Base-by-base conservation (phyloP, 2,113 vertebrate genomes). In the Dipodomys stephensi region DNA sequence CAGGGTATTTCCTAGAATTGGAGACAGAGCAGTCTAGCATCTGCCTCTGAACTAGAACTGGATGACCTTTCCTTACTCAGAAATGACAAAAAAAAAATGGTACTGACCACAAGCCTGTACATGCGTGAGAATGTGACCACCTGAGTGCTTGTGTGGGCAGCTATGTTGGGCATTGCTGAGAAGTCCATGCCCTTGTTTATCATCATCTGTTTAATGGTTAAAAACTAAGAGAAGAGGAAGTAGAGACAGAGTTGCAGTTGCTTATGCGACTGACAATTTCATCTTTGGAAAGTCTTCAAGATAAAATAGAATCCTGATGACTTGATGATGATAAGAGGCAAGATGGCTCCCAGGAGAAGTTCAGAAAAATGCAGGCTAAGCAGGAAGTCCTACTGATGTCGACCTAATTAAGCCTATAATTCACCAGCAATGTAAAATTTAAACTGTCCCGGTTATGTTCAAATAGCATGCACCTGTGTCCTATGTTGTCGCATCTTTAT, bases 381-480 rank as follows among this genome's bases (percentile, higher is more conserved):
- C 71, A 93, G 27, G 13, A 49, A 53, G 25, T 92, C 22, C 49
- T 62, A 62, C 16, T 71, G 74, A 95, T 82, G 49, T 90, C 88
- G 80, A 22, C 25, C 44, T 86, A 88, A 88, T 79, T 69, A 84
- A 90, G 19, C 5, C 35, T 68, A 46, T 4, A 57, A 88, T 85
- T 90, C 83, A 88, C 90, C 84, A 92, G 20, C 79, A 85, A 81
- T 68, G 32, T 44, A 73, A 93, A 90, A 69, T 85, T 65, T 83
- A 94, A 39, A 80, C 1, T 32, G 28, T 73, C 12, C 64, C 69
- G 19, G 74, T 79, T 92, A 72, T 62, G 30, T 68, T 93, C 76
- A 90, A 73, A 92, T 49, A 92, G 67, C 46, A 86, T 72, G 71
- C 92, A 97, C 92, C 90, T 96, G 95, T 90, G 88, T 30, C 60